phyloP scores from a whole-genome alignment of 1,140 invertebrate species.

The Conopomorpha cramerella region DNA sequence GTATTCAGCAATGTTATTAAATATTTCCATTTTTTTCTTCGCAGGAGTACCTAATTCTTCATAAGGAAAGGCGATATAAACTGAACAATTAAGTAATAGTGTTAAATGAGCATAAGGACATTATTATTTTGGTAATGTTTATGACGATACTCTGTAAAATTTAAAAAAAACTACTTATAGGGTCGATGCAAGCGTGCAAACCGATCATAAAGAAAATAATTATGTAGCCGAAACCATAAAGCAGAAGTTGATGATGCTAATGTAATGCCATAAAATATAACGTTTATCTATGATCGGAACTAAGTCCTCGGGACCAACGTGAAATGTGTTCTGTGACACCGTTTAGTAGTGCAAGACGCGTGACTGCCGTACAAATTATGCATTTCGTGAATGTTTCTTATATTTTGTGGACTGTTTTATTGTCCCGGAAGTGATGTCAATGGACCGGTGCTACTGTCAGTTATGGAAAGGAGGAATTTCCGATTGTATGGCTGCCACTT shows the following conservation, averaged over 20 bases:
- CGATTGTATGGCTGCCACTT: too few species aligned
- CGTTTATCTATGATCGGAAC: conserved; percentile 46
- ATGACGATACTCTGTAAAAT: too few species aligned
- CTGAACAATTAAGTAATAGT: too few species aligned
- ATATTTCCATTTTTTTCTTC: too few species aligned
- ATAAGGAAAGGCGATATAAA: too few species aligned
- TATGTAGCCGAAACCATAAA: conserved; percentile 35
- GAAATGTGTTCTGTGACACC: conserved; percentile 55
- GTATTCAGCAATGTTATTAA: too few species aligned
- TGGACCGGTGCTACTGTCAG: conserved; percentile 47
- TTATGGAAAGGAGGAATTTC: too few species aligned
- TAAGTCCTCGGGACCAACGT: conserved; percentile 38
- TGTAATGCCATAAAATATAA: conserved; percentile 49
- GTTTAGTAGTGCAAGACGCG: conserved; percentile 51
- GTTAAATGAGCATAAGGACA: too few species aligned
- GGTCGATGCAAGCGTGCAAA: conserved; percentile 16
- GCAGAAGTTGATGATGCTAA: conserved; percentile 43
- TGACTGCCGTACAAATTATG: conserved; percentile 55
- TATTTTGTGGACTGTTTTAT: too few species aligned
- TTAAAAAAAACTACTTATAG: too few species aligned
- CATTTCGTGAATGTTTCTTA: conserved; percentile 52
- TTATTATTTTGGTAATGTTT: too few species aligned
- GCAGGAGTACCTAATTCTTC: too few species aligned
- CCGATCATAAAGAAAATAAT: conserved; percentile 45
- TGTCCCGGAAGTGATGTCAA: conserved; percentile 53